Evolutionary conservation across 1,140 invertebrate species (phyloP).

Genomic region (Papilio aristodemus): DNA sequence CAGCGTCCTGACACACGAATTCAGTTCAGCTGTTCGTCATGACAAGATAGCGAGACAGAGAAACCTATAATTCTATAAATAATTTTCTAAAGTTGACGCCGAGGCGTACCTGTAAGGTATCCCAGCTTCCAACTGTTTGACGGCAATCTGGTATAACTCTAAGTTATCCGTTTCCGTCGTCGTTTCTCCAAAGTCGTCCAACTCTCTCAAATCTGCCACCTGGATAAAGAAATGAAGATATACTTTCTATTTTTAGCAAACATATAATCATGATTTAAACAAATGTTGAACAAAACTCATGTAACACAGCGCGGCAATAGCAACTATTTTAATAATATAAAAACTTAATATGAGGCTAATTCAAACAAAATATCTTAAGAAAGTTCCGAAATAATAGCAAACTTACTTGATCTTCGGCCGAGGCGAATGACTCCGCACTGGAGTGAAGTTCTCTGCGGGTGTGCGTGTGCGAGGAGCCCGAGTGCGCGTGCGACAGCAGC

Average conservation of each 20-base stretch:
- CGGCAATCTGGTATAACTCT: slow-evolving; percentile 89
- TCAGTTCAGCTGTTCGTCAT: not conserved
- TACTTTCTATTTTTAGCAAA: not conserved
- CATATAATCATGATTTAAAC: not conserved
- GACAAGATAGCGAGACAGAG: not conserved
- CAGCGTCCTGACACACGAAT: slow-evolving; percentile 80
- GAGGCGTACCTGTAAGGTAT: slow-evolving; percentile 87
- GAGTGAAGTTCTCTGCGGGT: slow-evolving; percentile 82
- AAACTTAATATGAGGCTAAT: too few relatives aligned
- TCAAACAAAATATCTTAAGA: too few relatives aligned
- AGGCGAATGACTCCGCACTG: slow-evolving; percentile 95
- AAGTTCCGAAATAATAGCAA: not conserved
- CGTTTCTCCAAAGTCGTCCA: slow-evolving; percentile 90
- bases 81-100: too few relatives aligned
- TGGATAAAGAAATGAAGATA: slow-evolving; percentile 63
- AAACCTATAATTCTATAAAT: slow-evolving; percentile 30
- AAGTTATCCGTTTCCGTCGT: slow-evolving; percentile 88
- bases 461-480: slow-evolving; percentile 53
- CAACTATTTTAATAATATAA: too few relatives aligned
- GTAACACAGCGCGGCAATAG: too few relatives aligned
- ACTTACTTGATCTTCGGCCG: slow-evolving; percentile 91
- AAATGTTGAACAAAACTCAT: too few relatives aligned
- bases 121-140: slow-evolving; percentile 88
- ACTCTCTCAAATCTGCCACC: slow-evolving; percentile 94
- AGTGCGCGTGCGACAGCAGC: slow-evolving; percentile 61